A percentile compares a stretch with the other conserved stretches of the same genome.
Evolutionary conservation across 2,797 vertebrate genomes (phyloP).

Genomic region (Muscicapa striata): DNA sequence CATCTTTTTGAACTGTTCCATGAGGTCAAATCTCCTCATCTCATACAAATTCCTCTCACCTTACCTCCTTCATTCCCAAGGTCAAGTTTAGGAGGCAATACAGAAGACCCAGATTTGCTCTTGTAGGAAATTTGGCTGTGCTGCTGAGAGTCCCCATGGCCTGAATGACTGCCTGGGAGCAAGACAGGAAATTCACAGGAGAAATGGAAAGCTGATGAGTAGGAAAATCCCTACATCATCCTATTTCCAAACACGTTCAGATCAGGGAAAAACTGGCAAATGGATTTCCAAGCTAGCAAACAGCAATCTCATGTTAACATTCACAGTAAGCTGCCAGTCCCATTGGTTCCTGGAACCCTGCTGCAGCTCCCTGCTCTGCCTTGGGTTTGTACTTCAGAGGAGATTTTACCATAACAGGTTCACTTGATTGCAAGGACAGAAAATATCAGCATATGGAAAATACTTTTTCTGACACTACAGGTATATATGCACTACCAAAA

Average conservation of each 20-base stretch:
- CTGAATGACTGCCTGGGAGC: background rate
- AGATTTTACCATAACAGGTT: background rate
- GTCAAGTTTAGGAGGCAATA: background rate
- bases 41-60: background rate
- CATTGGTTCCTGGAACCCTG: background rate
- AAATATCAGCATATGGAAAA: background rate
- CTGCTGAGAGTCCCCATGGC: background rate
- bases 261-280: background rate
- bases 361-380: background rate
- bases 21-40: background rate
- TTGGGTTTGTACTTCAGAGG: background rate
- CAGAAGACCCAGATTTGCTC: background rate
- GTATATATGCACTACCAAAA: background rate
- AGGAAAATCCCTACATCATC: constrained; percentile 14
- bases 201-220: constrained; percentile 1
- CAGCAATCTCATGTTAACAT: background rate
- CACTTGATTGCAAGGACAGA: background rate
- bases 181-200: background rate
- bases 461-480: background rate
- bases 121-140: background rate
- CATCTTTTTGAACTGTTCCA: background rate
- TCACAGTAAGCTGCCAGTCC: background rate
- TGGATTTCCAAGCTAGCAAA: constrained; percentile 7
- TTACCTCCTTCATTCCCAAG: background rate
- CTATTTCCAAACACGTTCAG: background rate